Conservation (phyloP, 2,113 vertebrate species). For the Trinectes maculatus region DNA sequence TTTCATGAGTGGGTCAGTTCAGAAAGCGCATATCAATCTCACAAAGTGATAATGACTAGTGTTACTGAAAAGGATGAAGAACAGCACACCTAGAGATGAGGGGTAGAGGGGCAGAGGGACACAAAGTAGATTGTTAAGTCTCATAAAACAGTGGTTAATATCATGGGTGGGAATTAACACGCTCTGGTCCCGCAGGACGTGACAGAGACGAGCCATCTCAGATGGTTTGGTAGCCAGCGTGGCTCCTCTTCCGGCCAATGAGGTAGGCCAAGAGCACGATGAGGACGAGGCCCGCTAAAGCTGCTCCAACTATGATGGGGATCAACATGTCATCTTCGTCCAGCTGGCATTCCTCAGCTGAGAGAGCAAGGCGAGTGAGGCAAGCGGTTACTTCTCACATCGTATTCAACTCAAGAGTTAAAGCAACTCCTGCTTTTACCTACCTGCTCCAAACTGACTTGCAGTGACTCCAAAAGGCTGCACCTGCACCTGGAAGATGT, state of each 20-base stretch:
- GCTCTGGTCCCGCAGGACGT: slow-evolving; percentile 60
- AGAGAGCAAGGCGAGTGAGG: not conserved
- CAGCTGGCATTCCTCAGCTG: slow-evolving; percentile 91
- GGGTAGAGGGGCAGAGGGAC: slow-evolving; percentile 7
- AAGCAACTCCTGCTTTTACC: no score
- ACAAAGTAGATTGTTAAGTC: slow-evolving; percentile 12
- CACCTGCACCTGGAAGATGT: slow-evolving; percentile 87
- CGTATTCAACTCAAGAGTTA: no score
- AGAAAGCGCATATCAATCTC: slow-evolving; percentile 48
- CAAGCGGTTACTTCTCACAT: not conserved
- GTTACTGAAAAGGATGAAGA: slow-evolving; percentile 43
- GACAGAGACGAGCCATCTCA: slow-evolving; percentile 72
- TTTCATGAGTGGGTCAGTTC: slow-evolving; percentile 39
- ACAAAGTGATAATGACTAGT: slow-evolving; percentile 47
- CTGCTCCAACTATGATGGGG: slow-evolving; percentile 94
- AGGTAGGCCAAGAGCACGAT: slow-evolving; percentile 96
- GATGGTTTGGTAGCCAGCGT: slow-evolving; percentile 98
- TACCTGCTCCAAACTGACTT: slow-evolving; percentile 90
- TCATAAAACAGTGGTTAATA: slow-evolving; percentile 70
- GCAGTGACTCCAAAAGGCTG: slow-evolving; percentile 89
- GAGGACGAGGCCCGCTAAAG: slow-evolving; percentile 93
- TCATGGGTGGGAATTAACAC: slow-evolving; percentile 27
- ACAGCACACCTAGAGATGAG: slow-evolving; percentile 30
- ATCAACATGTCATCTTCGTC: slow-evolving; percentile 96
- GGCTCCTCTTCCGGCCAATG: slow-evolving; percentile 95